Percentiles rank a stretch among this genome's conserved stretches.
Evolutionary conservation across 2,113 vertebrate species (phyloP).

Genomic region (pig (Sus scrofa)): DNA sequence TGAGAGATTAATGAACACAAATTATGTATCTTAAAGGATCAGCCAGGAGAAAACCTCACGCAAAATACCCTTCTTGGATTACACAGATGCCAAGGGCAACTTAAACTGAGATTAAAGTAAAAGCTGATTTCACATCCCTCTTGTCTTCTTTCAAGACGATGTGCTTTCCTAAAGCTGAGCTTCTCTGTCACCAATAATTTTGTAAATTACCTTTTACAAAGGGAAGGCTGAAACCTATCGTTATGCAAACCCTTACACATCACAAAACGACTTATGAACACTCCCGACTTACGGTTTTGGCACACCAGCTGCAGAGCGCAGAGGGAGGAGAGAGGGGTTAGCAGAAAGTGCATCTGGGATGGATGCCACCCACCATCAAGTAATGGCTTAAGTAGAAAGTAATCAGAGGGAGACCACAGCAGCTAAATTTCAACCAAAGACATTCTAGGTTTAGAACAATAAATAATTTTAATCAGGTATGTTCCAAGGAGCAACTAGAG

Average conservation of each 20-base stretch:
- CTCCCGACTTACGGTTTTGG: conserved; percentile 79
- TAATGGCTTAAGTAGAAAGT: conserved; percentile 84
- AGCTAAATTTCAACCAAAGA: conserved; percentile 84
- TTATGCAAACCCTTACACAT: conserved; percentile 72
- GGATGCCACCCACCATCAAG: conserved; percentile 83
- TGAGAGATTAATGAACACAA: neutral
- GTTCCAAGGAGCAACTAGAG: conserved; percentile 71
- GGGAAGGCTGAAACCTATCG: conserved; percentile 71
- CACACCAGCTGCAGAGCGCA: conserved; percentile 62
- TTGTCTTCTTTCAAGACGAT: neutral
- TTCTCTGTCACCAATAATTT: conserved; percentile 55
- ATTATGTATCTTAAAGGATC: conserved; percentile 24
- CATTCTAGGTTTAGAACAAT: conserved; percentile 85
- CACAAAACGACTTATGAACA: conserved; percentile 59
- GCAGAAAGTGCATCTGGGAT: conserved; percentile 82
- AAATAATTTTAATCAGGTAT: conserved; percentile 82
- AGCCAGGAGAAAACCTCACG: conserved; percentile 37
- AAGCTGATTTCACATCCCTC: conserved; percentile 9
- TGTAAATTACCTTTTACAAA: conserved; percentile 57
- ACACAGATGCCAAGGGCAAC: neutral
- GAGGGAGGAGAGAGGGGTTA: conserved; percentile 75
- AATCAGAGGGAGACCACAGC: conserved; percentile 81
- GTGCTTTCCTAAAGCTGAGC: conserved; percentile 26
- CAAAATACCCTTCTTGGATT: conserved; percentile 41
- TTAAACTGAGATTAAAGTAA: conserved; percentile 56